These are phyloP conservation scores for Enoplosus armatus DNA, from an alignment of 2,797 vertebrate genomes.

Conservation along the genomic window DNA sequence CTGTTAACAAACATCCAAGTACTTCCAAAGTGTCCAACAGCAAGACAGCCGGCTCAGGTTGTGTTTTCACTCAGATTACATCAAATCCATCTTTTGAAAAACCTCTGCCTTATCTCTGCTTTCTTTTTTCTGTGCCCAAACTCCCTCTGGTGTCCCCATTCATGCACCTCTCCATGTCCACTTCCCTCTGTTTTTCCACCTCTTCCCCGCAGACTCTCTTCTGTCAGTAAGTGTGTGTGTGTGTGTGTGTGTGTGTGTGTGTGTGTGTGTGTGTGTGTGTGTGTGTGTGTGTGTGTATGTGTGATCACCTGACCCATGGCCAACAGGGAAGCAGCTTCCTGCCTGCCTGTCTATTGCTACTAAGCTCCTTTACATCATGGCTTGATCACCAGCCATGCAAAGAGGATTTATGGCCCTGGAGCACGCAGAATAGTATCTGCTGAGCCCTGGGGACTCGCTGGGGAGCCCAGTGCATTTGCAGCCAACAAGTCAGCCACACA, in stretches of 20 bases:
- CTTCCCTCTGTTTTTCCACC: slow-evolving; percentile 40
- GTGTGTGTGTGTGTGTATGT: slow-evolving; percentile 37
- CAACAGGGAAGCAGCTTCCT: slow-evolving; percentile 65
- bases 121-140: background rate
- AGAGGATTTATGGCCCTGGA: slow-evolving; percentile 85
- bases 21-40: slow-evolving; percentile 12
- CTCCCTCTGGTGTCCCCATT: slow-evolving; percentile 24
- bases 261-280: slow-evolving; percentile 35
- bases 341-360: slow-evolving; percentile 69
- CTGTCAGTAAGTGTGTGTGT: slow-evolving; percentile 38
- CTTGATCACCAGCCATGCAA: slow-evolving; percentile 82
- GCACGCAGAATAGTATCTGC: slow-evolving; percentile 73
- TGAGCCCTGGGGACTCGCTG: slow-evolving; percentile 69
- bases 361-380: slow-evolving; percentile 86
- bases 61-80: slow-evolving; percentile 14
- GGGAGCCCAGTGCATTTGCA: slow-evolving; percentile 60
- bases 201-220: slow-evolving; percentile 30
- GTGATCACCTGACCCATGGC: slow-evolving; percentile 74
- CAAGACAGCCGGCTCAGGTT: background rate
- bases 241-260: slow-evolving; percentile 44
- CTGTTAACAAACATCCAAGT: slow-evolving; percentile 30
- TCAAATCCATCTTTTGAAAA: slow-evolving; percentile 11
- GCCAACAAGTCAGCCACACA: slow-evolving; percentile 55
- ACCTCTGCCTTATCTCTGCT: slow-evolving; percentile 2
- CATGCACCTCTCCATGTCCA: slow-evolving; percentile 17